Evolutionary conservation across 2,113 vertebrate genomes (phyloP).

Genomic region (Seriola dumerili): DNA sequence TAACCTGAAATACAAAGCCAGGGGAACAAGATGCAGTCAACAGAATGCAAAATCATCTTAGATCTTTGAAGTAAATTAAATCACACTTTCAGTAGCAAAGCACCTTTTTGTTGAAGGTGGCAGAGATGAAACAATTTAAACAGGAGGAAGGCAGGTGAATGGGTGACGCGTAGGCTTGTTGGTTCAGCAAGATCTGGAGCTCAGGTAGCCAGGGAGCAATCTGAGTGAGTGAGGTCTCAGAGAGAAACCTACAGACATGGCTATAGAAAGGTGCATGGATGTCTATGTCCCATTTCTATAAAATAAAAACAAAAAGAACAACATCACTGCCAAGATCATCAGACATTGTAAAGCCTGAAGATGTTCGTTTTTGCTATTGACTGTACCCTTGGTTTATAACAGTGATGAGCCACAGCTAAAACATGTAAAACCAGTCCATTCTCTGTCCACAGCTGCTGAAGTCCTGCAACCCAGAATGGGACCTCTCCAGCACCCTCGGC

Average conservation of each 20-base stretch:
- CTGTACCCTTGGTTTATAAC: slow-evolving; percentile 39
- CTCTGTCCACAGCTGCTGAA: slow-evolving; percentile 83
- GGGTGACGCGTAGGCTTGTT: slow-evolving; percentile 51
- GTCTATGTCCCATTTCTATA: slow-evolving; percentile 65
- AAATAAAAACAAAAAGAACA: slow-evolving; percentile 32
- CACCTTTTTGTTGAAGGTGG: slow-evolving; percentile 78
- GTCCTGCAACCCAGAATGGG: slow-evolving; percentile 80
- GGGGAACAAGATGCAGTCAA: slow-evolving; percentile 22
- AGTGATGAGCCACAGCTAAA: slow-evolving; percentile 62
- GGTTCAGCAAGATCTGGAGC: slow-evolving; percentile 63
- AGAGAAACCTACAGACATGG: slow-evolving; percentile 76
- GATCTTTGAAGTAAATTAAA: not conserved
- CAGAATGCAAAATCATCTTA: slow-evolving; percentile 1
- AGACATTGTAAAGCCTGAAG: not conserved
- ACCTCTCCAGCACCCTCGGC: slow-evolving; percentile 41
- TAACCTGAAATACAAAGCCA: slow-evolving; percentile 74
- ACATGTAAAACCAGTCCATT: slow-evolving; percentile 78
- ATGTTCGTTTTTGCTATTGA: slow-evolving; percentile 49
- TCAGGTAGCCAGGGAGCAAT: slow-evolving; percentile 75
- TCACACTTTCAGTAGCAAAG: not conserved
- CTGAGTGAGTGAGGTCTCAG: slow-evolving; percentile 60
- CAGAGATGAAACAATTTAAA: slow-evolving; percentile 70
- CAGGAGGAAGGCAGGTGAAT: slow-evolving; percentile 69
- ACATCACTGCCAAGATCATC: not conserved
- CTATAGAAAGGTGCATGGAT: slow-evolving; percentile 66